Evolutionary conservation across 2,113 vertebrate genomes (phyloP).

Genomic region (Oncorhynchus mykiss): DNA sequence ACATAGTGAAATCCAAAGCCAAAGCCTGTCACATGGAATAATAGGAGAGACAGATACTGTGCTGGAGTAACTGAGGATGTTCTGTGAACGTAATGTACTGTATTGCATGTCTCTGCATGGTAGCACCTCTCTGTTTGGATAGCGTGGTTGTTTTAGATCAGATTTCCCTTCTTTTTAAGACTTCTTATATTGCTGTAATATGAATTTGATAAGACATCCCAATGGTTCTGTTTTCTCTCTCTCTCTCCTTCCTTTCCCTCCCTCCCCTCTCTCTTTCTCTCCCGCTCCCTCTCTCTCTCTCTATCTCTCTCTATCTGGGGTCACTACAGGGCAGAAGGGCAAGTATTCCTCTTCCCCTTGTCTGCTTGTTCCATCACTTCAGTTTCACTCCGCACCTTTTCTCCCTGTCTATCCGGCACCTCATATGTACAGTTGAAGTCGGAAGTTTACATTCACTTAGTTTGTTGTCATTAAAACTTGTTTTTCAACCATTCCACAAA

Average conservation of each 20-base stretch:
- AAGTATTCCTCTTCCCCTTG: constrained; percentile 60
- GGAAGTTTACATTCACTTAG: no score
- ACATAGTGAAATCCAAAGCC: constrained; percentile 44
- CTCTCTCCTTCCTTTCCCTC: not conserved
- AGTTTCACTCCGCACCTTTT: constrained; percentile 20
- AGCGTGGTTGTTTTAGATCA: no score
- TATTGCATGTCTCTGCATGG: constrained; percentile 8
- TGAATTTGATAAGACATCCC: no score
- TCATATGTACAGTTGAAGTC: constrained; percentile 24
- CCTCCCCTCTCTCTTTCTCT: constrained; percentile 33
- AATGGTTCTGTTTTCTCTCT: no score
- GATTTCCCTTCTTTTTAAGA: not conserved
- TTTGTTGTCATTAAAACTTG: no score
- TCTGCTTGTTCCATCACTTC: constrained; percentile 16
- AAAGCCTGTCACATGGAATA: not conserved
- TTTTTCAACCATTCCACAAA: no score
- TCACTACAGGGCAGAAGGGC: constrained; percentile 65
- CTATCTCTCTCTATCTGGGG: constrained; percentile 34
- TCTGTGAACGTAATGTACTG: constrained; percentile 1
- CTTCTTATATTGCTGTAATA: not conserved
- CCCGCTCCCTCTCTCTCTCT: constrained; percentile 17
- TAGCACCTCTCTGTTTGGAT: not conserved
- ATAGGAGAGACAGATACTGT: constrained; percentile 6
- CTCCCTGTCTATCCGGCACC: constrained; percentile 45
- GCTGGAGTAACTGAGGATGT: not conserved